Evolutionary conservation across 2,797 vertebrate species (phyloP), one percentile per base, ranked within the genome.

Genomic region (Momotus momota): DNA sequence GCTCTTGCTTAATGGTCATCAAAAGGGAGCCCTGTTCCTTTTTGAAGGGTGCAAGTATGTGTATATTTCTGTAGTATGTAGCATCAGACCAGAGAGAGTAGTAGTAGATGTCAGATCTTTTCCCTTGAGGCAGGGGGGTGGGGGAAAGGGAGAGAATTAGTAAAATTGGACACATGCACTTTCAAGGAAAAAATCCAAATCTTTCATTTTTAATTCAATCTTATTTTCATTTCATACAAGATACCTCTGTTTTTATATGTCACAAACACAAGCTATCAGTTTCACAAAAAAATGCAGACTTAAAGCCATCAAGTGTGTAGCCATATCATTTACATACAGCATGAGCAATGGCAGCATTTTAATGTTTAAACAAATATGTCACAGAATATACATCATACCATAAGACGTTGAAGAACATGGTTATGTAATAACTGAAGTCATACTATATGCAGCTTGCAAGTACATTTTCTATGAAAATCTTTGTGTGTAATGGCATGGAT

Each of bases 281-380:
- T 95, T 81, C 74, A 65, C 31, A 35, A 29, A 91, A 91, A 91
- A 60, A 72, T 93, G 8, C 67, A 93, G 94, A 77, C 91, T 89
- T 89, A 91, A 97, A 96, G 88, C 84, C 88, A 88, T 92, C 75
- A 22, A 88, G 60, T 94, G 57, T 94, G 67, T 90, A 90, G 62
- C 46, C 66, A 61, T 86, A n/a, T 58, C 90, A 87, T 93, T 95
- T 81, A 57, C 55, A 35, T 66, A 93, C 90, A 97, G 94, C 97
- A 97, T 97, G 97, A 97, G 97, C 75, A 54, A 67, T 93, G 97
- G 97, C 97, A 97, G 88, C 97, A 98, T 98, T 98, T 98, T 97
- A 88, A 91, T 6, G 2, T 86, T 43, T 49, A 61, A 69, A 33
- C 38, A 85, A 12, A 9, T 71, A 67, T 41, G 31, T 45, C 27